Evolutionary conservation across 2,797 vertebrate genomes (phyloP).

Genomic region (Nothura maculosa): DNA sequence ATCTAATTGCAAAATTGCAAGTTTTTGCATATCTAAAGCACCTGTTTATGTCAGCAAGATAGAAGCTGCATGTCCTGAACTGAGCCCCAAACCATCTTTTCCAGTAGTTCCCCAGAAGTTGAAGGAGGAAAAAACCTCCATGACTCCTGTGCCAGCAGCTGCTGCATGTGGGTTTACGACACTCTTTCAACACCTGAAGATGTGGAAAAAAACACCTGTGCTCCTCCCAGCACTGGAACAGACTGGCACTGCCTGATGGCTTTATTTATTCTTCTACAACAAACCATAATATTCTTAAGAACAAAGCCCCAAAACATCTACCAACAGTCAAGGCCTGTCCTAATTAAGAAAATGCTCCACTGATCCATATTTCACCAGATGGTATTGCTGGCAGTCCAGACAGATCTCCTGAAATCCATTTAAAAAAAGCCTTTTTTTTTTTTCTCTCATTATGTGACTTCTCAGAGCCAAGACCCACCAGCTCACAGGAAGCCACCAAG

Average conservation of each 20-base stretch:
- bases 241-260: neutral
- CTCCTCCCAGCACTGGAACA: neutral
- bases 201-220: neutral
- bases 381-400: neutral
- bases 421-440: neutral
- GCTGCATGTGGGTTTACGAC: neutral
- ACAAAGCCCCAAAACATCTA: neutral
- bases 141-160: neutral
- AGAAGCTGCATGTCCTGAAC: neutral
- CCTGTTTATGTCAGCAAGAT: neutral
- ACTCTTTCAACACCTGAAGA: conserved; percentile 3
- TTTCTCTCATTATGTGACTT: neutral
- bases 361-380: neutral
- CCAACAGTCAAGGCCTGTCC: neutral
- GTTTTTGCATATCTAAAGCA: neutral
- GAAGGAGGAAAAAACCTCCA: neutral
- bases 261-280: neutral
- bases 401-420: neutral
- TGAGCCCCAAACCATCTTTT: neutral
- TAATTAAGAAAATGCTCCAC: neutral
- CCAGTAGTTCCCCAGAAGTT: neutral
- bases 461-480: neutral
- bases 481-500: neutral
- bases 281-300: neutral
- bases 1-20: neutral